Base-by-base conservation (phyloP, 2,113 vertebrate genomes). In the Nymphicus hollandicus region DNA sequence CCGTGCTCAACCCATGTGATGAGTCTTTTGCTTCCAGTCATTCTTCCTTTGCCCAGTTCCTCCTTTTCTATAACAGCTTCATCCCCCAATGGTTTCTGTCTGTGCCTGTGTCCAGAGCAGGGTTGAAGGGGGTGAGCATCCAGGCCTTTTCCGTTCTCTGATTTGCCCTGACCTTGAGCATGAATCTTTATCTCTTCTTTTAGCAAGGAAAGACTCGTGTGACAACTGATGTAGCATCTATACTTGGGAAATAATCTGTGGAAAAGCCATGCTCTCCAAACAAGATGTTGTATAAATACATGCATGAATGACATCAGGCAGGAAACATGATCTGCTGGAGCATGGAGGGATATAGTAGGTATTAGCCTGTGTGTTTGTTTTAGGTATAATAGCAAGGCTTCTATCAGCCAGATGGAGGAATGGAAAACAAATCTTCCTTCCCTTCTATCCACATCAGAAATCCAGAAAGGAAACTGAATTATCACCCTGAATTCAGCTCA, bases 401-500 rank as follows among this genome's bases (percentile, higher is more conserved):
- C 58, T 44, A 33, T 79, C 43, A 91, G 77, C 12, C 77, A 92
- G 39, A 43, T 52, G 52, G 35, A 50, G 77, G 79, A 93, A 64
- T 3, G 7, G 47, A 56, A 94, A 84, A 12, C 7, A 25, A 81
- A 46, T 79, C 47, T 82, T 72, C 17, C 11, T 81, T 61, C 31
- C 33, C 53, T 55, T 86, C 68, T 28, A 39, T 65, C 60, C 43
- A 19, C 43, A 11, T 49, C 31, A 39, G 17, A 91, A 93, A 64
- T n/a, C 74, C 76, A 50, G 27, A 88, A 84, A 70, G 2, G 24
- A 83, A 91, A 92, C 35, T 41, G 52, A 93, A 71, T 56, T 37
- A 63, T 82, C 0, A 0, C 50, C 13, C 66, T n/a, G 64, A 89
- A 86, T 82, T 58, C 60, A 49, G 39, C 76, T 78, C 27, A 5